phyloP scores from a whole-genome alignment of 2,797 vertebrate species.

The Tauraco hartlaubi region DNA sequence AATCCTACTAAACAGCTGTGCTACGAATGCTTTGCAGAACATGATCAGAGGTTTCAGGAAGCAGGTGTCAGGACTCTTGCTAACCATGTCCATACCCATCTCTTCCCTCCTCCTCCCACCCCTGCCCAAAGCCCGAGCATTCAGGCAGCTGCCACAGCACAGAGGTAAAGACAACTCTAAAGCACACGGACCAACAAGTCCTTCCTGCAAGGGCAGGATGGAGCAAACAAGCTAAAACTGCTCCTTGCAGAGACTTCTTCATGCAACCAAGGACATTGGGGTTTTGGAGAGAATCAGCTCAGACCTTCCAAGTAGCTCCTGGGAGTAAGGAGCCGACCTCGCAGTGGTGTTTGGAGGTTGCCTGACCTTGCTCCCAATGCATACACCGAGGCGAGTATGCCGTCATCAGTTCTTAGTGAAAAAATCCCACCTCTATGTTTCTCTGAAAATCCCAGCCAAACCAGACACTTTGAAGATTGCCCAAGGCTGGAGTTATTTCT shows the following conservation, averaged over 20 bases:
- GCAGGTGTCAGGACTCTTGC: not conserved
- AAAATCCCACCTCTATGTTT: not conserved
- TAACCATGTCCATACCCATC: not conserved
- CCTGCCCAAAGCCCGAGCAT: accelerated
- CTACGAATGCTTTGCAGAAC: not conserved
- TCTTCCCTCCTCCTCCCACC: not conserved
- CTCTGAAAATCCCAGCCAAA: not conserved
- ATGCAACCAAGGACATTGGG: not conserved
- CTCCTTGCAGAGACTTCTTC: not conserved
- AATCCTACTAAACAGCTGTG: not conserved
- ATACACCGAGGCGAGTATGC: accelerated
- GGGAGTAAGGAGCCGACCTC: not conserved
- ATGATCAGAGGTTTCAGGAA: not conserved
- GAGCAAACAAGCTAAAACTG: not conserved
- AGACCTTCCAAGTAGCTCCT: not conserved
- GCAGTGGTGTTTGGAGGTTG: not conserved
- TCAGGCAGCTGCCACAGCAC: not conserved
- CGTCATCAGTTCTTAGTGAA: not conserved
- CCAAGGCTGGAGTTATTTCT: constrained; percentile 3
- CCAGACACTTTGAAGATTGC: not conserved
- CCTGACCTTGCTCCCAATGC: not conserved
- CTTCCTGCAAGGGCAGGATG: not conserved
- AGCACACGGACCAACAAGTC: not conserved
- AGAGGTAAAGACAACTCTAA: not conserved
- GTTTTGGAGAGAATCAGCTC: not conserved